phyloP scores from a whole-genome alignment of 2,113 vertebrate genomes.

The Lonchura striata region DNA sequence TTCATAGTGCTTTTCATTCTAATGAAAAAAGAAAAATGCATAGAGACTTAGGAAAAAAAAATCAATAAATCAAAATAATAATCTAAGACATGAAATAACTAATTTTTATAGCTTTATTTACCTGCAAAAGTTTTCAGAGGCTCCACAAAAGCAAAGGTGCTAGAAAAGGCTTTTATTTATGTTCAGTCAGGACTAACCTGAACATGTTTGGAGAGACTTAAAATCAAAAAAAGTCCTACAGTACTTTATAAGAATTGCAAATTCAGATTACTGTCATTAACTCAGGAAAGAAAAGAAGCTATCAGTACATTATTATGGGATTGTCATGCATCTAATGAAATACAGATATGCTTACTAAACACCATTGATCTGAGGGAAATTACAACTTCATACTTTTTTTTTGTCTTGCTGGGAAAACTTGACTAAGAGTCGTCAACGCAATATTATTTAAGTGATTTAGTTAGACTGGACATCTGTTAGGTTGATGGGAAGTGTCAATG shows the following conservation, averaged over 20 bases:
- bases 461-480: neutral
- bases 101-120: neutral
- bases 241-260: neutral
- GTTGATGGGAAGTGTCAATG: neutral
- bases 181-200: neutral
- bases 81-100: neutral
- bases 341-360: neutral
- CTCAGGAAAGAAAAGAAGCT: neutral
- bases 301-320: neutral
- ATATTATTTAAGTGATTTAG: neutral
- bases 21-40: conserved; percentile 14
- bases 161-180: neutral
- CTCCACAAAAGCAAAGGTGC: neutral
- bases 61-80: neutral
- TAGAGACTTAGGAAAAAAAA: neutral
- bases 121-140: neutral
- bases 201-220: neutral
- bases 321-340: neutral
- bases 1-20: conserved; percentile 81
- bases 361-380: neutral
- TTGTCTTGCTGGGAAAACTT: neutral
- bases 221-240: neutral
- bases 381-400: neutral
- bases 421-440: neutral
- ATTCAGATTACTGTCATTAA: neutral